Evolutionary conservation across 2,113 vertebrate species (phyloP), one percentile per base, ranked within the genome.

Genomic region (Syrrhaptes paradoxus): DNA sequence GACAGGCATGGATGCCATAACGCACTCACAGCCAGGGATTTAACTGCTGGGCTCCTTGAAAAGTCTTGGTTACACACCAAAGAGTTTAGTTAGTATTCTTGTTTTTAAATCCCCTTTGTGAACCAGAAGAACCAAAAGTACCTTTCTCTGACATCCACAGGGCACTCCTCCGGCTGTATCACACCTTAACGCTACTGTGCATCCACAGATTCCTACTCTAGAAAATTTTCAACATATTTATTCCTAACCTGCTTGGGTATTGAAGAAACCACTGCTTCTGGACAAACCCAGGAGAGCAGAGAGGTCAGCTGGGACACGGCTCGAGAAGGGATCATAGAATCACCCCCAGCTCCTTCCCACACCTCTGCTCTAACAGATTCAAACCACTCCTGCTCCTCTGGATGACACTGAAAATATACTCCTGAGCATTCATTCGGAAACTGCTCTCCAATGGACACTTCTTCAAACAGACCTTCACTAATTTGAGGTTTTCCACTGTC

Each of bases 1-100:
- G 89, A 97, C 86, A 97, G 90, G 89, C 72, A 89, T 2, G 19
- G 94, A 90, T 95, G 95, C 68, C 76, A 29, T 67, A 68, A 71
- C 0, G 0, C 36, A 41, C 43, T 51, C 85, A 61, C 66, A 82
- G 83, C 2, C 12, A 6, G 77, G 87, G 93, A 91, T 79, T 92
- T 77, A 55, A 83, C 15, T 43, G 48, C 24, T 20, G 31, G 36
- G 85, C 84, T 82, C 54, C 89, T 84, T 52, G 32, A 41, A 85
- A 92, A 97, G 49, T 31, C 83, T 38, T 55, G 48, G 48, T 61
- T 29, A 59, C 51, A 77, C 45, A 17, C 8, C 74, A 71, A 91
- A 89, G 70, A 92, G 81, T 32, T 96, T 28, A 67, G 38, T 34
- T 62, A 38, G 46, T 45, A 89, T 82, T 95, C 28, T 89, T 58